Evolutionary conservation across 2,797 vertebrate genomes (phyloP).

Genomic region (Macrochelys suwanniensis): DNA sequence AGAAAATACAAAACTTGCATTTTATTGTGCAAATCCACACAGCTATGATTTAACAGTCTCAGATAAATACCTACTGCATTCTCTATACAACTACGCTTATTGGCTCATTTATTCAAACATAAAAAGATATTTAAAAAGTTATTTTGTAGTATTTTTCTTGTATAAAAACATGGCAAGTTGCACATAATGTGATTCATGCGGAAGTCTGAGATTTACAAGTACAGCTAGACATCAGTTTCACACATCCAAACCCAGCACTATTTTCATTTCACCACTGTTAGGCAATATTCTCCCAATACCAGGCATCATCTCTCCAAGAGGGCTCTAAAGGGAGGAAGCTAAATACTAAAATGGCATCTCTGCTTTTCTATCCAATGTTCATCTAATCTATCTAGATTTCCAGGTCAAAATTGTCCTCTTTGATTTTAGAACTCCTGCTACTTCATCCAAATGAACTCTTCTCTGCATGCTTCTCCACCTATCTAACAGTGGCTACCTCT

Average conservation of each 20-base stretch:
- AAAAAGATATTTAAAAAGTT: background rate
- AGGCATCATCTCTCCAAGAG: slow-evolving; percentile 16
- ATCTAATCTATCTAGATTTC: background rate
- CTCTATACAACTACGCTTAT: background rate
- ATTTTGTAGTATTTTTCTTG: too few species aligned
- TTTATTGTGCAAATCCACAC: background rate
- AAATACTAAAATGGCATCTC: background rate
- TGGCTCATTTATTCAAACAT: background rate
- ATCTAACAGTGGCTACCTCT: background rate
- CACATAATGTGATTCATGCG: background rate
- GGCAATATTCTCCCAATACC: background rate
- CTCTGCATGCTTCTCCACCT: background rate
- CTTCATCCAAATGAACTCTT: background rate
- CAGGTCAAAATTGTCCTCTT: background rate
- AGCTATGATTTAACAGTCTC: background rate
- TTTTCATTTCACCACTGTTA: accelerated
- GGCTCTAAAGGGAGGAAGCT: accelerated
- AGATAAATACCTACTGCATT: slow-evolving; percentile 50
- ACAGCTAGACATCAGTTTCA: background rate
- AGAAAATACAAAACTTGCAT: background rate
- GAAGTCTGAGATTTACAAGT: background rate
- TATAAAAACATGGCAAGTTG: background rate
- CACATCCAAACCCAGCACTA: background rate
- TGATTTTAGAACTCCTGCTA: background rate
- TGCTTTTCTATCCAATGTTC: background rate